phyloP scores from a whole-genome alignment of 2,797 vertebrate genomes.

The Peromyscus aztecus region DNA sequence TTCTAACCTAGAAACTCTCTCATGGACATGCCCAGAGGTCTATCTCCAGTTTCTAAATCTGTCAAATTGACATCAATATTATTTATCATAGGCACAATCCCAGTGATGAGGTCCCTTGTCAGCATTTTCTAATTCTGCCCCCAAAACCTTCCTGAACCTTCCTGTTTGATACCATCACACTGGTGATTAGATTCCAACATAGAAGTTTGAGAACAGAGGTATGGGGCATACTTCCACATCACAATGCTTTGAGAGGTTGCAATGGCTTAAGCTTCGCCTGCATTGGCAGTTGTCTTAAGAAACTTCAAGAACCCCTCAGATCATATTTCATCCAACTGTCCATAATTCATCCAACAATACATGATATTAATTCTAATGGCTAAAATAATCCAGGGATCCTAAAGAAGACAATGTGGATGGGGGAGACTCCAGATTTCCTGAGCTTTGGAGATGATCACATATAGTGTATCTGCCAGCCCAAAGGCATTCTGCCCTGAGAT shows the following conservation, averaged over 20 bases:
- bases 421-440: conserved; percentile 3
- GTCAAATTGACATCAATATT: not conserved
- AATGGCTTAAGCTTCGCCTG: not conserved
- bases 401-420: not conserved
- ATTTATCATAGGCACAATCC: not conserved
- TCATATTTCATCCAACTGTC: not conserved
- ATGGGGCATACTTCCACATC: not conserved
- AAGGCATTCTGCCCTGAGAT: not conserved
- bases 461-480: not conserved
- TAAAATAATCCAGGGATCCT: not conserved
- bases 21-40: not conserved
- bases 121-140: too few relatives aligned
- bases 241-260: not conserved
- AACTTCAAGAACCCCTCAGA: not conserved
- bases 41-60: not conserved
- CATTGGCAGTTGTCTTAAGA: not conserved
- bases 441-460: not conserved
- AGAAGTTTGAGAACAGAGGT: not conserved
- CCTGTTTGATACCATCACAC: not conserved
- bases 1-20: not conserved
- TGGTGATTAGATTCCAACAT: not conserved
- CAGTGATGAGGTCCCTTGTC: not conserved
- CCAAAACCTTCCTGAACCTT: not conserved
- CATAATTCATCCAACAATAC: not conserved
- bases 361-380: not conserved